These are phyloP conservation scores for Paradisaea rubra DNA, from an alignment of 2,113 vertebrate species.

Conservation along the genomic window DNA sequence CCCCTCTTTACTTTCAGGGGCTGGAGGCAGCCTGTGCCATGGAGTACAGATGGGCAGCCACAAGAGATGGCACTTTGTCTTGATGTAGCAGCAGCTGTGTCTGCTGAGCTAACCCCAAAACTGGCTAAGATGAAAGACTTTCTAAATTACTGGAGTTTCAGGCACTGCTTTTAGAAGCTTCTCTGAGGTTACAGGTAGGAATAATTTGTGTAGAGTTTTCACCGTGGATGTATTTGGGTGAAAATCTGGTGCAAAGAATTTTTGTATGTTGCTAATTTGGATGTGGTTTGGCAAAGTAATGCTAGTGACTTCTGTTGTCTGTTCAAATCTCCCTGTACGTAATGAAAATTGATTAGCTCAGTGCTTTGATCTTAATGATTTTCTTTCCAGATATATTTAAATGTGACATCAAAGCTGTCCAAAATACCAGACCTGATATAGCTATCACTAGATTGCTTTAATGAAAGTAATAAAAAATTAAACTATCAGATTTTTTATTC, in stretches of 20 bases:
- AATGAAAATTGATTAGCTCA: background rate
- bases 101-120: background rate
- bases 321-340: background rate
- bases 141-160: background rate
- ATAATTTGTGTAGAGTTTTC: background rate
- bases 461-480: background rate
- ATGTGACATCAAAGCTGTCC: background rate
- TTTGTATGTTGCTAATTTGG: background rate
- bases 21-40: background rate
- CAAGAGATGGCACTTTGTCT: background rate
- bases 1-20: background rate
- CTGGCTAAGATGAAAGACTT: background rate
- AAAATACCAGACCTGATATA: background rate
- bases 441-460: background rate
- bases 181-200: background rate
- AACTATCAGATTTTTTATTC: background rate
- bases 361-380: slow-evolving; percentile 7
- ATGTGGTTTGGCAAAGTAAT: background rate
- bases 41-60: background rate
- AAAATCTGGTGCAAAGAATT: background rate
- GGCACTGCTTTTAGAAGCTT: background rate
- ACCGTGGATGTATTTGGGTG: background rate
- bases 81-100: background rate
- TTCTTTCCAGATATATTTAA: background rate
- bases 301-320: background rate